Conservation (phyloP, 2,797 vertebrate genomes). For the Molossus molossus region DNA sequence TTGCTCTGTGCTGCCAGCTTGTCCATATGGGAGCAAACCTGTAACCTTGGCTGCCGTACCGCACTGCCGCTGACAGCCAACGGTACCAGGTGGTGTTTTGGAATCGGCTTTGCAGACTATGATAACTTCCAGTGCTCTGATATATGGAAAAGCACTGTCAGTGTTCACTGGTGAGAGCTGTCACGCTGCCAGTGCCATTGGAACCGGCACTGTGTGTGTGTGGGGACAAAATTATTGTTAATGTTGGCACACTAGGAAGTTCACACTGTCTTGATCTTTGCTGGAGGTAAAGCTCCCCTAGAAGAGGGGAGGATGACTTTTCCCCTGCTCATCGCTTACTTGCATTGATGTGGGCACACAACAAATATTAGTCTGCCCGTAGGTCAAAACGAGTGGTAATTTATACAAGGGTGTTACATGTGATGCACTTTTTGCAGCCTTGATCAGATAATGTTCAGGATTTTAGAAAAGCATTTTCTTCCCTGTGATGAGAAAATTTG, state of each 20-base stretch:
- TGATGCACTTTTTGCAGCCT: background rate
- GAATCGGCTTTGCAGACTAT: conserved; percentile 4
- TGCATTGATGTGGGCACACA: background rate
- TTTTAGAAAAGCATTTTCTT: conserved; percentile 33
- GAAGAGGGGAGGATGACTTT: background rate
- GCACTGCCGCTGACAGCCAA: background rate
- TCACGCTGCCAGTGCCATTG: background rate
- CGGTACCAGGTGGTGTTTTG: conserved; percentile 73
- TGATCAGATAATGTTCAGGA: background rate
- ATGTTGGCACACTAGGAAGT: conserved; percentile 50
- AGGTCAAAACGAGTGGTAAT: background rate
- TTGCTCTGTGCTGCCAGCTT: background rate
- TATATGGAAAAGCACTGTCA: conserved; percentile 14
- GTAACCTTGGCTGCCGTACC: conserved; percentile 47
- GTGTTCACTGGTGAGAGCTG: conserved; percentile 51
- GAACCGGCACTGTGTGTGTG: background rate
- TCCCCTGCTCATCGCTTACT: background rate
- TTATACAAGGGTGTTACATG: background rate
- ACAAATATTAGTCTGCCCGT: conserved; percentile 1
- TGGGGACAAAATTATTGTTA: background rate
- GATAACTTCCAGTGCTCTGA: conserved; percentile 59
- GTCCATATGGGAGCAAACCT: conserved; percentile 68
- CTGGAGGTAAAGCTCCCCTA: background rate
- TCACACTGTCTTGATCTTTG: conserved; percentile 62
- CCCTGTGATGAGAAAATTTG: background rate